phyloP scores from a whole-genome alignment of 2,113 vertebrate genomes.

The Melozone crissalis region DNA sequence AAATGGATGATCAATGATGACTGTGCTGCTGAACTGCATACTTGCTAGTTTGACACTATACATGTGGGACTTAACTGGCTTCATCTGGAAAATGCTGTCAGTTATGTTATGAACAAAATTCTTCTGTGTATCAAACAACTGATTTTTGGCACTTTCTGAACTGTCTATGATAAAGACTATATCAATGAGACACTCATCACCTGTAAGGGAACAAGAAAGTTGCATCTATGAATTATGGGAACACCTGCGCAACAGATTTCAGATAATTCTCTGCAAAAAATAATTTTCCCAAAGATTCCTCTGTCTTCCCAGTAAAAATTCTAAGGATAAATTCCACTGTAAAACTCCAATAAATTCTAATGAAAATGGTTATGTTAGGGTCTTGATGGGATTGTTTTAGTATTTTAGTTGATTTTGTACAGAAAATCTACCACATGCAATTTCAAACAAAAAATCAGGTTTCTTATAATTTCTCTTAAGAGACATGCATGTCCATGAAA shows the following conservation, averaged over 20 bases:
- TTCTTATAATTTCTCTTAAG: neutral
- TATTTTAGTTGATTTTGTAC: neutral
- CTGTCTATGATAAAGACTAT: conserved; percentile 89
- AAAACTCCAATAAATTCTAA: neutral
- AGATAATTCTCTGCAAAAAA: neutral
- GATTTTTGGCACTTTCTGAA: conserved; percentile 84
- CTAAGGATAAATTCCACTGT: neutral
- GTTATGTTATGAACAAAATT: conserved; percentile 79
- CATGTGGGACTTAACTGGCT: conserved; percentile 56
- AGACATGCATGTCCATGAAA: neutral
- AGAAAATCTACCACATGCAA: neutral
- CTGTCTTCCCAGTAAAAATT: neutral
- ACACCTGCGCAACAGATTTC: neutral
- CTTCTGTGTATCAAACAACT: conserved; percentile 84
- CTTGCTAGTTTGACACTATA: conserved; percentile 78
- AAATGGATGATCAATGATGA: conserved; percentile 81
- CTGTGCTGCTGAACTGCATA: conserved; percentile 88
- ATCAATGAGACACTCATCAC: conserved; percentile 77
- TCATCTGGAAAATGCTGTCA: conserved; percentile 74
- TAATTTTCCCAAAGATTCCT: neutral
- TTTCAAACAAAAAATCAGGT: neutral
- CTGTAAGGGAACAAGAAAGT: conserved; percentile 64
- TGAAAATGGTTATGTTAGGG: neutral
- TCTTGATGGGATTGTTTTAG: neutral
- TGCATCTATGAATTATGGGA: neutral